phyloP scores from a whole-genome alignment of 2,113 vertebrate genomes.

The Paedocypris sp. region DNA sequence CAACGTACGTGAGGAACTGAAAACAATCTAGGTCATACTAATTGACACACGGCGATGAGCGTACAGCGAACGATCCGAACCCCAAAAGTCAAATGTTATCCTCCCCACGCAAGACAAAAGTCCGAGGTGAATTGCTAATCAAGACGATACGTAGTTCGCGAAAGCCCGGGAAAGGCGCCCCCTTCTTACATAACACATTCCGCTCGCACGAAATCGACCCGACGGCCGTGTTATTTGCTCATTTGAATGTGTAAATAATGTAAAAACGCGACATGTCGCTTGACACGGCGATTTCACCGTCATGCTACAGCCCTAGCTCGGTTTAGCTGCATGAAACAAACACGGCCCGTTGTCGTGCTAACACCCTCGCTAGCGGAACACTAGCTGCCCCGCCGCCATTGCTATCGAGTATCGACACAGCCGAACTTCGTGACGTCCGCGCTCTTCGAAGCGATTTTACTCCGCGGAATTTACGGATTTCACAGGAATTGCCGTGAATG shows the following conservation, averaged over 20 bases:
- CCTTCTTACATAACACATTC: conserved; percentile 22
- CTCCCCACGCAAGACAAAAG: not conserved
- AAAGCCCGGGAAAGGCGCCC: conserved; percentile 56
- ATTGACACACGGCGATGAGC: too few relatives aligned
- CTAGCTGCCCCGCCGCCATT: conserved; percentile 25
- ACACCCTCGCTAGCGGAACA: conserved; percentile 5
- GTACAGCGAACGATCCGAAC: too few relatives aligned
- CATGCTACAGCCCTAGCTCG: conserved; percentile 1
- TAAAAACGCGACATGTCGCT: not conserved
- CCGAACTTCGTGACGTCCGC: not conserved
- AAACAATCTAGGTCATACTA: not conserved
- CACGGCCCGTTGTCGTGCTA: conserved; percentile 21
- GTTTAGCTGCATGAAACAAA: conserved; percentile 21
- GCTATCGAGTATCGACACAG: not conserved
- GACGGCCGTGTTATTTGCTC: too few relatives aligned
- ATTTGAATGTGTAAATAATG: not conserved
- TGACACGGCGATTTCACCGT: not conserved
- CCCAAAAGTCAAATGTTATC: not conserved
- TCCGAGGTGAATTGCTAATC: conserved; percentile 53
- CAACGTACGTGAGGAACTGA: not conserved
- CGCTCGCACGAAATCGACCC: too few relatives aligned
- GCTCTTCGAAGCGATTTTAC: too few relatives aligned
- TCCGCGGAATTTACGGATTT: not conserved
- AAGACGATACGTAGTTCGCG: conserved; percentile 14
- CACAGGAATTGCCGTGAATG: too few relatives aligned